Conservation (phyloP, 2,113 vertebrate species). For the Pitta sordida region DNA sequence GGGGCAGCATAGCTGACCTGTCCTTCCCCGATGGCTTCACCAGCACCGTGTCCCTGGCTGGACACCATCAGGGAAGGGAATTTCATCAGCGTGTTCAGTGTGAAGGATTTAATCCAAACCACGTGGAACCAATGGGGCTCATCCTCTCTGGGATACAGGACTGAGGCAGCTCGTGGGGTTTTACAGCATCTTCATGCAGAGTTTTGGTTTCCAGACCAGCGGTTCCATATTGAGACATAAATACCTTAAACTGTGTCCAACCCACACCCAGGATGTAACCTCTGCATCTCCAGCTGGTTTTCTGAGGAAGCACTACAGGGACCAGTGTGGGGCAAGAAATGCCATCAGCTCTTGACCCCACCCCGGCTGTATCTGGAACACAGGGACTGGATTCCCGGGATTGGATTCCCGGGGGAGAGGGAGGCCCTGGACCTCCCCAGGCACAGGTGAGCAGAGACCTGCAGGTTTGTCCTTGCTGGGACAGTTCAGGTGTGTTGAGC, state of each 20-base stretch:
- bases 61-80: neutral
- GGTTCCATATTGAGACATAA: neutral
- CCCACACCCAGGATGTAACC: neutral
- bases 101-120: constrained; percentile 59
- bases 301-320: neutral
- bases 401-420: accelerated
- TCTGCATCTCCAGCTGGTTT: neutral
- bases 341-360: neutral
- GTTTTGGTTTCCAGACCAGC: constrained; percentile 12
- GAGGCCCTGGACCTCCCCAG: neutral
- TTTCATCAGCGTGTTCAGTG: neutral
- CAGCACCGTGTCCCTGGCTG: no score
- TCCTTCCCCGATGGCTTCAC: no score
- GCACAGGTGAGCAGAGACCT: neutral
- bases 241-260: neutral
- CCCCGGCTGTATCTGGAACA: accelerated
- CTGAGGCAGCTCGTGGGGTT: neutral
- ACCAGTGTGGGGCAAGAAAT: accelerated
- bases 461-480: neutral
- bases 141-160: neutral
- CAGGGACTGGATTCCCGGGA: accelerated
- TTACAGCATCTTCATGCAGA: constrained; percentile 15
- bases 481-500: neutral
- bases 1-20: neutral
- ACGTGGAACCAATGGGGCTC: neutral